Evolutionary conservation across 2,888 invertebrate genomes (phyloP).

Genomic region (Amiota mariae): DNA sequence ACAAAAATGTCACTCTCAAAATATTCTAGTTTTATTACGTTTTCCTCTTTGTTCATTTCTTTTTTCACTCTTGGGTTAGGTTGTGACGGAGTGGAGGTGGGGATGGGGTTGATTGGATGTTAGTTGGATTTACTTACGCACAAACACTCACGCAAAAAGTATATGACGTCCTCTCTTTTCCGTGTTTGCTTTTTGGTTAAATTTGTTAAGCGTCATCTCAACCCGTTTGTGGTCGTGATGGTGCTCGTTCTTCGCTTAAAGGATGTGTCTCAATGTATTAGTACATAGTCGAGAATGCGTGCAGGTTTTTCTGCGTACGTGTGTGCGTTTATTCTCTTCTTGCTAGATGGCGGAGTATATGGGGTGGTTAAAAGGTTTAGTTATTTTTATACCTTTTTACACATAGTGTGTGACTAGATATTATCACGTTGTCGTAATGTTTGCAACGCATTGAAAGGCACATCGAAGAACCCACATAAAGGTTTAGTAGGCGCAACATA

Average conservation of each 20-base stretch:
- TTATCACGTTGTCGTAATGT: too few species aligned
- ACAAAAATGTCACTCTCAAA: constrained; percentile 29
- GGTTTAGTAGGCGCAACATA: too few species aligned
- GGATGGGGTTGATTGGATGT: too few species aligned
- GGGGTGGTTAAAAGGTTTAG: not conserved
- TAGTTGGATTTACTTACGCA: too few species aligned
- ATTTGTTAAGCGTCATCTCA: not conserved
- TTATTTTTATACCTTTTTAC: not conserved
- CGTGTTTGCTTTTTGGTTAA: constrained; percentile 22
- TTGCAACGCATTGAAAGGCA: too few species aligned
- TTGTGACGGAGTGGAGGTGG: not conserved
- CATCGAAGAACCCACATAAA: too few species aligned
- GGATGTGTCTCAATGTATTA: not conserved
- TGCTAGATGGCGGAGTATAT: not conserved
- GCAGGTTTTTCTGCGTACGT: not conserved
- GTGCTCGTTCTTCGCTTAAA: not conserved
- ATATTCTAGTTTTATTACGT: not conserved
- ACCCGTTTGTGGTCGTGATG: not conserved
- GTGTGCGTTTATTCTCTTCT: too few species aligned
- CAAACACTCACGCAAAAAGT: too few species aligned
- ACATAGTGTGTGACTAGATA: too few species aligned
- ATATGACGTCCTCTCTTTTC: not conserved
- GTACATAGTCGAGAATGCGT: not conserved
- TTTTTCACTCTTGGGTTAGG: constrained; percentile 27
- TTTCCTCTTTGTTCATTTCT: constrained; percentile 9